Conservation (phyloP, 2,113 vertebrate genomes). For the Aviceda subcristata region DNA sequence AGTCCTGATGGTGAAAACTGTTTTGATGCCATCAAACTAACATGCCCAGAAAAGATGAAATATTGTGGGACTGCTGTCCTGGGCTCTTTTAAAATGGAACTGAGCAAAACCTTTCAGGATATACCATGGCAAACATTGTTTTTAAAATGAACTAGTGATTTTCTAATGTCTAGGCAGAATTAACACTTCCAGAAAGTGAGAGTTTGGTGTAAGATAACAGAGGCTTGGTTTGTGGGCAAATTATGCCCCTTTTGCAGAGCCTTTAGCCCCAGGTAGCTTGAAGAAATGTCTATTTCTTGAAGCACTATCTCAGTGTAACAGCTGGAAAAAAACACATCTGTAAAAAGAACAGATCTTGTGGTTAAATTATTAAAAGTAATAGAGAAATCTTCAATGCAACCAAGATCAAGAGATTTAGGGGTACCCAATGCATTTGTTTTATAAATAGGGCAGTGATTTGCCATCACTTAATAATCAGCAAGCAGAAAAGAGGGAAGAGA, state of each 20-base stretch:
- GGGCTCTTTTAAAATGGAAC: neutral
- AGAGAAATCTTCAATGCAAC: neutral
- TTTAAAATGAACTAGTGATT: neutral
- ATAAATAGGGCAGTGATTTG: neutral
- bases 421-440: neutral
- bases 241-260: neutral
- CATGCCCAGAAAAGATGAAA: neutral
- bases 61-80: neutral
- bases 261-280: too few relatives aligned
- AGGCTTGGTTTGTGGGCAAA: neutral
- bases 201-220: neutral
- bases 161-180: neutral
- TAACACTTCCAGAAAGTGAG: neutral
- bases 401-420: neutral
- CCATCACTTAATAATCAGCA: neutral
- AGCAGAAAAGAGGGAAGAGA: neutral
- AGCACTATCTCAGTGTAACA: neutral
- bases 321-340: neutral
- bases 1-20: neutral
- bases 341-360: neutral
- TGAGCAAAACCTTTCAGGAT: neutral
- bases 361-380: neutral
- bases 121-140: neutral
- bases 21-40: neutral
- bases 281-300: neutral